Base-by-base conservation (phyloP, 2,888 invertebrate species). In the Pasiphila rectangulata region DNA sequence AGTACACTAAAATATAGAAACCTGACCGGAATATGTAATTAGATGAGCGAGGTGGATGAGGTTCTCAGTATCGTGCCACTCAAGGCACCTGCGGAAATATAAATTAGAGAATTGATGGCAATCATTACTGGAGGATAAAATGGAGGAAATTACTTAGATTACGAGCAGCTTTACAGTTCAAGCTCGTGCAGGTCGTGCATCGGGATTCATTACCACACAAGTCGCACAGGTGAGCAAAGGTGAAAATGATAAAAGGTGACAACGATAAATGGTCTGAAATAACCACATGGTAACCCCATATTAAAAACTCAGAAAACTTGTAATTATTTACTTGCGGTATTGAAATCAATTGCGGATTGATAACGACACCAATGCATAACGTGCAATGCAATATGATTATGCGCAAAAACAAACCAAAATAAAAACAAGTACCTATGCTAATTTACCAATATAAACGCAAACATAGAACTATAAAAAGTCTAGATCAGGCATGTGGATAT, bases 401-500 rank as follows among this genome's bases (percentile, higher is more conserved):
- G n/a, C n/a, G n/a, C n/a, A n/a, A 27, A 6, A 13, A 27, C 1
- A 7, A 6, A 12, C 2, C 2, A 2, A 25, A 12, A 2, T 10
- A 1, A 27, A 27, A 12, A 27, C 6, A 27, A 7, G 9, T n/a
- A n/a, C n/a, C n/a, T n/a, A n/a, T n/a, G n/a, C n/a, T n/a, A n/a
- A n/a, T n/a, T n/a, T n/a, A n/a, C n/a, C n/a, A n/a, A n/a, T n/a
- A n/a, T n/a, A n/a, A n/a, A n/a, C n/a, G n/a, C n/a, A n/a, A n/a
- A n/a, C n/a, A n/a, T n/a, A n/a, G n/a, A 5, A 6, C 2, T 17
- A 30, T 32, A 42, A 55, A 59, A 51, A 54, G 35, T 46, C 41
- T 72, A 74, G 70, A 65, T 57, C 62, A 78, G 73, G 74, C 69
- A 72, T 67, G 65, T 68, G 75, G 75, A 66, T 68, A 67, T 58